phyloP scores from a whole-genome alignment of 2,888 invertebrate species.

The Syrphus vitripennis region DNA sequence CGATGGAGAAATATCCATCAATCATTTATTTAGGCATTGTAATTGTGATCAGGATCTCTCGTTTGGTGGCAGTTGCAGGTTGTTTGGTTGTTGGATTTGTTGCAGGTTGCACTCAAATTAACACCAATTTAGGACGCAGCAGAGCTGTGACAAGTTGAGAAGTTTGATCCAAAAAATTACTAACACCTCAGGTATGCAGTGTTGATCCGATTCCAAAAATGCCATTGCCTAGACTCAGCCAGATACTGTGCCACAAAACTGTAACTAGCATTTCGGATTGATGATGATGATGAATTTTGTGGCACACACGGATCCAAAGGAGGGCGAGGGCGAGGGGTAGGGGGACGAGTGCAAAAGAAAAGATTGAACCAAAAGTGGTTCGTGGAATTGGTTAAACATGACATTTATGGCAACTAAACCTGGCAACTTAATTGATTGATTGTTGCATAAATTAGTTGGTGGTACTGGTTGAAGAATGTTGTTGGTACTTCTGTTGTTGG shows the following conservation, averaged over 20 bases:
- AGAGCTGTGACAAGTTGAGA: conserved; percentile 6
- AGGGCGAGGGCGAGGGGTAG: background rate
- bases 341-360: background rate
- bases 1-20: conserved; percentile 59
- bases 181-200: conserved; percentile 26
- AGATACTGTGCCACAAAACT: background rate
- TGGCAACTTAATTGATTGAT: conserved; percentile 69
- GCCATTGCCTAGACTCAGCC: conserved; percentile 14
- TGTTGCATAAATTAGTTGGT: conserved; percentile 62
- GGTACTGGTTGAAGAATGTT: conserved; percentile 16
- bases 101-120: conserved; percentile 61
- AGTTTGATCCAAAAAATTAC: background rate
- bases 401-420: conserved; percentile 66
- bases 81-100: too few species aligned
- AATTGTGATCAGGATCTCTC: conserved; percentile 37
- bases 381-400: conserved; percentile 60
- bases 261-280: conserved; percentile 11
- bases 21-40: conserved; percentile 57
- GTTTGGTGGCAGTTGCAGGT: background rate
- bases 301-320: background rate
- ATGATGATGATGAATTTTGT: conserved; percentile 60
- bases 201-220: conserved; percentile 52
- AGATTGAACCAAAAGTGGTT: conserved; percentile 62
- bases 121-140: conserved; percentile 52
- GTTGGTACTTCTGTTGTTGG: background rate